Percentiles rank a stretch among this genome's conserved stretches.
Evolutionary conservation across 2,888 invertebrate genomes (phyloP).

Genomic region (Tipula helvola): DNA sequence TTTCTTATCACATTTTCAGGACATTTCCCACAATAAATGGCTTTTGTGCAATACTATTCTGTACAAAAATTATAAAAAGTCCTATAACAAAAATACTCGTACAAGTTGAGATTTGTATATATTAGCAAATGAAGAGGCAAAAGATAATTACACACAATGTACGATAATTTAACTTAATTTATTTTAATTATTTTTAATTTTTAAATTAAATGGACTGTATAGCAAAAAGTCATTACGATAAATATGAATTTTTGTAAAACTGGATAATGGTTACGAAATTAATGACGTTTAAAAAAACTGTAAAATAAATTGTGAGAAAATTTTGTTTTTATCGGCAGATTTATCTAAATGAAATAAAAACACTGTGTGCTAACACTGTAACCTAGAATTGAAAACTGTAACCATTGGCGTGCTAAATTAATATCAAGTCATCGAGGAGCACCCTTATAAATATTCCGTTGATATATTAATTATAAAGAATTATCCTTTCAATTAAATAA

Average conservation of each 20-base stretch:
- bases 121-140: not conserved
- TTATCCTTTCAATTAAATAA: not conserved
- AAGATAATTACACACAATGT: not conserved
- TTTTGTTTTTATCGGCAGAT: not conserved
- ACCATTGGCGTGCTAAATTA: not conserved
- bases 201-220: not conserved
- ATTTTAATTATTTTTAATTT: not conserved
- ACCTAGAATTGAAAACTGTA: not conserved
- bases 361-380: not conserved
- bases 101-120: not conserved
- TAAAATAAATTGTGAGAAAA: not conserved
- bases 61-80: not conserved
- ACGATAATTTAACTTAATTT: not conserved
- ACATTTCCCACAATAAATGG: not conserved
- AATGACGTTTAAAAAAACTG: not conserved
- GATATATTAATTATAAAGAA: not conserved
- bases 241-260: not conserved
- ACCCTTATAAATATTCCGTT: not conserved
- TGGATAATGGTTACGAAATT: conserved; percentile 4
- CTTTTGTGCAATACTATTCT: not conserved
- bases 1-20: not conserved
- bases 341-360: not conserved
- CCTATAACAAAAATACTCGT: not conserved
- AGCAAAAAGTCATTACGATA: not conserved
- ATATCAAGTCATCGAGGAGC: not conserved